These are phyloP conservation scores for Budorcas taxicolor DNA, from an alignment of 2,113 vertebrate genomes.

Conservation along the genomic window DNA sequence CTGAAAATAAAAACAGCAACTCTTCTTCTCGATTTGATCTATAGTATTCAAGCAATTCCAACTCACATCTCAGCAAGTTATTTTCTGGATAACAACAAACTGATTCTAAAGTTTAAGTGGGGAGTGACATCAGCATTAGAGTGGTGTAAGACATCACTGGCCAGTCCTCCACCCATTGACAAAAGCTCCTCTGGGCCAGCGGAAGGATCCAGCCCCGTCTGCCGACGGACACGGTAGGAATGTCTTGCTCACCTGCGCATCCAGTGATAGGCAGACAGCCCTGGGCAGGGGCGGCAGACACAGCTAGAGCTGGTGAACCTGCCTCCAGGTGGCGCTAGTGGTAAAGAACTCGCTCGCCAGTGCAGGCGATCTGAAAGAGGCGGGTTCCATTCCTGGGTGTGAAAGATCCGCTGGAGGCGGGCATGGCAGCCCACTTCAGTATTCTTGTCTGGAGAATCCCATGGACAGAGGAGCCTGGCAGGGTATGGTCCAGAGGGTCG, in stretches of 20 bases:
- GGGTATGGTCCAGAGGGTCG: background rate
- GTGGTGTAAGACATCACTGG: background rate
- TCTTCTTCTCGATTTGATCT: background rate
- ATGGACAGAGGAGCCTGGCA: background rate
- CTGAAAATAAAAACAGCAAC: background rate
- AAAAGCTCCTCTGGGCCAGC: background rate
- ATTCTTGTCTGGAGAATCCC: background rate
- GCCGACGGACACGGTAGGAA: background rate
- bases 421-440: background rate
- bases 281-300: background rate
- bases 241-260: background rate
- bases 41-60: background rate
- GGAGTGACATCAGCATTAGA: background rate
- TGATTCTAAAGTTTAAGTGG: background rate
- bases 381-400: background rate
- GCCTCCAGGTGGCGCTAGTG: background rate
- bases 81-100: background rate
- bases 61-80: background rate
- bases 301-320: background rate
- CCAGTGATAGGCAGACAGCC: background rate
- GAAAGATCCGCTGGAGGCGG: background rate
- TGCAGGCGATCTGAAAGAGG: background rate
- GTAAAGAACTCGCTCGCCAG: background rate
- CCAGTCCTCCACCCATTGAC: background rate
- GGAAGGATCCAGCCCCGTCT: background rate